These are phyloP conservation scores for Mactromeris polynyma DNA, from an alignment of 2,888 invertebrate genomes.

Conservation along the genomic window DNA sequence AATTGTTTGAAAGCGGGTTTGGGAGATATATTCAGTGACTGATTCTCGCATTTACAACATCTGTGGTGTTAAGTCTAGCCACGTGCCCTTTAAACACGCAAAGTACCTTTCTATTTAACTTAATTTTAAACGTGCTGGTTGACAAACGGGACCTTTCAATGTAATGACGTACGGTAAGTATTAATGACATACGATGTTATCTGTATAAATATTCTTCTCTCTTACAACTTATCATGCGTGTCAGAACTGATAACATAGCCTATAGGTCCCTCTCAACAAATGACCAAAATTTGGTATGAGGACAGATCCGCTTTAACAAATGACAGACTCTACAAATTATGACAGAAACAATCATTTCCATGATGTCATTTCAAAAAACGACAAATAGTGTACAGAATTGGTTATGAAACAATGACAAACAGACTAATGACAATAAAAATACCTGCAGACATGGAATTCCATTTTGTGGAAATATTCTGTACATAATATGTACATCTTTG, in stretches of 20 bases:
- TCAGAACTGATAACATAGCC: constrained; percentile 23
- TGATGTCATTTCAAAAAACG: constrained; percentile 51
- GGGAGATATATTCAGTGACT: background rate
- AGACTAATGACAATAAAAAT: constrained; percentile 2
- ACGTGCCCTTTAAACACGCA: constrained; percentile 5
- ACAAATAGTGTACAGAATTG: background rate
- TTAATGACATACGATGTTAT: background rate
- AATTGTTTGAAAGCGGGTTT: background rate
- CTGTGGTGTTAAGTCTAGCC: background rate
- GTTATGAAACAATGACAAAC: background rate
- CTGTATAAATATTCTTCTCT: background rate
- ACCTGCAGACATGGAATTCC: background rate
- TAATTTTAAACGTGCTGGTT: constrained; percentile 2
- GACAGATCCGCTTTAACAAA: constrained; percentile 27
- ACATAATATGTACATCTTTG: background rate
- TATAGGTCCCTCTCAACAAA: constrained; percentile 31
- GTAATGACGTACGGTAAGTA: background rate
- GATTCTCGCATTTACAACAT: background rate
- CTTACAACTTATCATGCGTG: constrained; percentile 30
- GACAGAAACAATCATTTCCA: constrained; percentile 64
- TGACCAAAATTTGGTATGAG: constrained; percentile 15
- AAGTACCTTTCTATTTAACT: background rate
- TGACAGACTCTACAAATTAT: background rate
- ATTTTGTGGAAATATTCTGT: background rate
- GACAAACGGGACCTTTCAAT: constrained; percentile 17